Conservation (phyloP, 2,113 vertebrate species). For the Euleptes europaea region DNA sequence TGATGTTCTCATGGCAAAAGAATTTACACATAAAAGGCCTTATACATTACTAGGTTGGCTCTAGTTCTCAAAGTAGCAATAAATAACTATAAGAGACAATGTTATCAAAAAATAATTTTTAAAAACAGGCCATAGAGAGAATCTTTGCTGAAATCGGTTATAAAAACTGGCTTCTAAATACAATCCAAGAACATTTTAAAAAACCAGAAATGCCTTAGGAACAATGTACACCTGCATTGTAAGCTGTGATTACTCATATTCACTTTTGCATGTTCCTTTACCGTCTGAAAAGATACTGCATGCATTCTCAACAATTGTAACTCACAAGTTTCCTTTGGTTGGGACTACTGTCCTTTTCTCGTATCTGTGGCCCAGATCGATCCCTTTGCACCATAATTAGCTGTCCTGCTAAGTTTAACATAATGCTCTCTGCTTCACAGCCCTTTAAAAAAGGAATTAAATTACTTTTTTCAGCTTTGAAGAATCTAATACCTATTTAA, state of each 20-base stretch:
- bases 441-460: conserved; percentile 72
- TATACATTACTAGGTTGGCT: not conserved
- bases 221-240: not conserved
- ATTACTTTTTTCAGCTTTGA: conserved; percentile 20
- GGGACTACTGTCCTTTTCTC: conserved; percentile 88
- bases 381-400: conserved; percentile 98
- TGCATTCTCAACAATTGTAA: conserved; percentile 25
- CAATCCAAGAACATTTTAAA: not conserved
- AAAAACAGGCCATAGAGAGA: not conserved
- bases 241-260: not conserved
- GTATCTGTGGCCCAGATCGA: conserved; percentile 94
- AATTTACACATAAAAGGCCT: not conserved
- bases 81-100: not conserved
- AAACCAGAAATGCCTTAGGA: not conserved
- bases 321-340: conserved; percentile 94
- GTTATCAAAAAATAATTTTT: not conserved
- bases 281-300: not conserved
- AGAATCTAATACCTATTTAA: not conserved
- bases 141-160: not conserved
- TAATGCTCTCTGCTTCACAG: conserved; percentile 96
- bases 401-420: conserved; percentile 97
- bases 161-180: not conserved
- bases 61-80: not conserved
- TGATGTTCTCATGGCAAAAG: too few species aligned
- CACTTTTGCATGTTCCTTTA: not conserved